These are phyloP conservation scores for Xiphorhynchus erythropygius DNA, from an alignment of 2,797 vertebrate species.

Conservation along the genomic window DNA sequence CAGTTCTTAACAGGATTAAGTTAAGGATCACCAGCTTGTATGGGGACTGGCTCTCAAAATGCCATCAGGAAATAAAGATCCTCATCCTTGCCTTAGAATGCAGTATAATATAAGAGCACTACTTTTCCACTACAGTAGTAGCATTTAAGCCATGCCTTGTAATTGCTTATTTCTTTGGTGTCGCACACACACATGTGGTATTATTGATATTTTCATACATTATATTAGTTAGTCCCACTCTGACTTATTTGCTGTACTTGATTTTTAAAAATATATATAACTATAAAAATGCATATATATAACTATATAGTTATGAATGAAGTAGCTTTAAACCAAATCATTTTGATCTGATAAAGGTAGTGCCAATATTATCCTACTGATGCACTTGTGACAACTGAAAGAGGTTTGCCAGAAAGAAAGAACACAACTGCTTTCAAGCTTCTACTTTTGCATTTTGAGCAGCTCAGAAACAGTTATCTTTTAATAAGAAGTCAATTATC, in stretches of 20 bases:
- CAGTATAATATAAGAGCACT: background rate
- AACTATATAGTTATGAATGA: background rate
- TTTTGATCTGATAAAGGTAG: background rate
- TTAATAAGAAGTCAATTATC: background rate
- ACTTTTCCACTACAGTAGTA: background rate
- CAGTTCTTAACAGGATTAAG: background rate
- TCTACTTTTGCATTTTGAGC: background rate
- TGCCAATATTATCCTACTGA: background rate
- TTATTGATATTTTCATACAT: background rate
- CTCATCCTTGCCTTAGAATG: background rate
- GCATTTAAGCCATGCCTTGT: background rate
- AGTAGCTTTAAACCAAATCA: background rate
- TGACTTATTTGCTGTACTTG: background rate
- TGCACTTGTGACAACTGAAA: background rate
- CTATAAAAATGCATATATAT: no score
- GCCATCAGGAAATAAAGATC: background rate
- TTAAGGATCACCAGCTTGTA: background rate
- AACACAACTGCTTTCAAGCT: background rate
- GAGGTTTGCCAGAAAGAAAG: background rate
- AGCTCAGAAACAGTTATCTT: background rate
- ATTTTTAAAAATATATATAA: background rate
- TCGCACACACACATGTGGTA: fast-evolving
- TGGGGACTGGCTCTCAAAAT: background rate
- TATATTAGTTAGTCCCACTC: background rate
- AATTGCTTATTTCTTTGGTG: background rate